Evolutionary conservation across 2,113 vertebrate genomes (phyloP).

Genomic region (Ornithorhynchus anatinus): DNA sequence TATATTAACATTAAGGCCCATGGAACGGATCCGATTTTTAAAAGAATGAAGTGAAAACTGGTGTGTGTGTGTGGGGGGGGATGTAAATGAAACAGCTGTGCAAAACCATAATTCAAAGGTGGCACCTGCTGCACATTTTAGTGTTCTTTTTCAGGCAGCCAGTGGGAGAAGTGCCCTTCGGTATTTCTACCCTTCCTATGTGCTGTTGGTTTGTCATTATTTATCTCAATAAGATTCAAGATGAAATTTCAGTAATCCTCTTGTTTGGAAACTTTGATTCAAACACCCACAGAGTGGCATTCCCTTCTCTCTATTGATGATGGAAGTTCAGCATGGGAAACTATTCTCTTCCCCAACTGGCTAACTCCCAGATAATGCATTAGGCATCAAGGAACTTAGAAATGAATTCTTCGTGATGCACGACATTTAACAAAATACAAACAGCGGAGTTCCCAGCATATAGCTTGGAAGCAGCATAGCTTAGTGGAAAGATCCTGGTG

Average conservation of each 20-base stretch:
- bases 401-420: too few relatives aligned
- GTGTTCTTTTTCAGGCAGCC: not conserved
- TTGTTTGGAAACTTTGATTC: too few relatives aligned
- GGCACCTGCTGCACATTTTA: not conserved
- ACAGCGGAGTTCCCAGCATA: too few relatives aligned
- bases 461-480: too few relatives aligned
- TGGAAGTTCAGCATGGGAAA: too few relatives aligned
- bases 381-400: too few relatives aligned
- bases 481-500: too few relatives aligned
- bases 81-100: conserved; percentile 7
- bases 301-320: too few relatives aligned
- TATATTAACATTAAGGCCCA: conserved; percentile 61
- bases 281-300: too few relatives aligned
- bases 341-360: too few relatives aligned
- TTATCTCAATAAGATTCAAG: not conserved
- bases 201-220: not conserved
- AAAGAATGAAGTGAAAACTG: conserved; percentile 34
- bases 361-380: too few relatives aligned
- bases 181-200: not conserved
- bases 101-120: not conserved
- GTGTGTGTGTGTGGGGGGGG: conserved; percentile 15
- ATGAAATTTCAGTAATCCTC: not conserved
- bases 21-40: conserved; percentile 29
- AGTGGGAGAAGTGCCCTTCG: not conserved
- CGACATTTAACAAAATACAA: too few relatives aligned